Evolutionary conservation across 2,797 vertebrate genomes (phyloP), one percentile per base, ranked within the genome.

Genomic region (Betta splendens): DNA sequence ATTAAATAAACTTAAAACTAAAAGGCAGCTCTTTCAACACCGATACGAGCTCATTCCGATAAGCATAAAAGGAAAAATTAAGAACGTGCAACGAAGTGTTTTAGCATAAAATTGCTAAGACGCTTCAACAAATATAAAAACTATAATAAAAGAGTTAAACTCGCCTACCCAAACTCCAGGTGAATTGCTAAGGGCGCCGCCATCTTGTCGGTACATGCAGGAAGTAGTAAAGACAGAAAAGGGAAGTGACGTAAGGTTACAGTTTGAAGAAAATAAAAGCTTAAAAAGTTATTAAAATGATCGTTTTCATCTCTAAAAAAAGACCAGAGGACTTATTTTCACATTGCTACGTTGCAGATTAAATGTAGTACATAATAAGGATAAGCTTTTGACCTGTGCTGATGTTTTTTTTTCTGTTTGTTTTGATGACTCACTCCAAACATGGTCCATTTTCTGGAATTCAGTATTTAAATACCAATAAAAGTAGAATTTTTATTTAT

Each of bases 101-200:
- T 15, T 11, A 4, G 0, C 5, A 8, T 5, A 37, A 5, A 7
- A 12, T 3, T 1, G 2, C 31, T 4, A 32, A 3, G 26, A 16
- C 4, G 7, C 1, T 2, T 25, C 5, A 22, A 29, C 9, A 11
- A 1, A 1, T 4, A 10, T 0, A 10, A 3, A 9, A 33, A 23
- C 3, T 1, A 6, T 28, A 2, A 26, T 0, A 13, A 25, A 64
- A 2, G 0, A 7, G 0, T 48, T 31, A 35, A 61, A 74, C 9
- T 15, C 44, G 74, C 95, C 81, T 87, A 98, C 96, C 95, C 93
- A 85, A 98, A 98, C 85, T 96, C 94, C 90, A 98, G 87, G 45
- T 92, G 91, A 54, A 98, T 71, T 23, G 85, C 90, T 75, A 95
- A 20, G 93, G 95, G 89, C 82, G 95, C 94, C 64, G 95, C 96